Percentiles rank a stretch among this genome's conserved stretches.
phyloP scores from a whole-genome alignment of 1,140 invertebrate genomes.

The Amyelois transitella region DNA sequence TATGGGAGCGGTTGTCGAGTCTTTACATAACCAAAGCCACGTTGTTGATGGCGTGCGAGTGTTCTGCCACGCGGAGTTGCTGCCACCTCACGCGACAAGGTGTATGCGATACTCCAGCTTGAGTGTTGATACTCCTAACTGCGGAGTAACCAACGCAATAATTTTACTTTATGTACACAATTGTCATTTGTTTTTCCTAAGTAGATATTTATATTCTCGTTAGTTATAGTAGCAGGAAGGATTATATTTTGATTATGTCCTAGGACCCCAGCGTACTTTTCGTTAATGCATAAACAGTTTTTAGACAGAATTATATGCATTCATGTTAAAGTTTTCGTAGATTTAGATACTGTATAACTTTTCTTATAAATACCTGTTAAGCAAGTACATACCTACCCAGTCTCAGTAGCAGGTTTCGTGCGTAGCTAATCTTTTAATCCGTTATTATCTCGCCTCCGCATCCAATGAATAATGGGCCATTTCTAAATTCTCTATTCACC shows the following conservation, averaged over 20 bases:
- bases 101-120: conserved; percentile 12
- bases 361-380: not conserved
- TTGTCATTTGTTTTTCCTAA: no score
- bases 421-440: no score
- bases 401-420: not conserved
- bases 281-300: no score
- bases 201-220: no score
- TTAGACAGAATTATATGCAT: no score
- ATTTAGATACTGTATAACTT: no score
- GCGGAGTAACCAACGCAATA: not conserved
- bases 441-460: not conserved
- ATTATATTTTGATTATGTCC: no score
- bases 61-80: conserved; percentile 27
- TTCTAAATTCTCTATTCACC: not conserved
- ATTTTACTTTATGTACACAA: not conserved
- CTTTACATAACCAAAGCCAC: conserved; percentile 31
- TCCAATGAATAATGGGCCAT: not conserved
- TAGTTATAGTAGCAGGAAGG: no score
- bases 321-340: no score
- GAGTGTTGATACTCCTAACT: conserved; percentile 21
- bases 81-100: conserved; percentile 11
- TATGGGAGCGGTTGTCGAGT: conserved; percentile 2
- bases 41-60: conserved; percentile 21
- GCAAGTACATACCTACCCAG: not conserved
- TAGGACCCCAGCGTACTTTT: no score